Evolutionary conservation across 1,140 invertebrate genomes (phyloP).

Genomic region (Mercenaria mercenaria): DNA sequence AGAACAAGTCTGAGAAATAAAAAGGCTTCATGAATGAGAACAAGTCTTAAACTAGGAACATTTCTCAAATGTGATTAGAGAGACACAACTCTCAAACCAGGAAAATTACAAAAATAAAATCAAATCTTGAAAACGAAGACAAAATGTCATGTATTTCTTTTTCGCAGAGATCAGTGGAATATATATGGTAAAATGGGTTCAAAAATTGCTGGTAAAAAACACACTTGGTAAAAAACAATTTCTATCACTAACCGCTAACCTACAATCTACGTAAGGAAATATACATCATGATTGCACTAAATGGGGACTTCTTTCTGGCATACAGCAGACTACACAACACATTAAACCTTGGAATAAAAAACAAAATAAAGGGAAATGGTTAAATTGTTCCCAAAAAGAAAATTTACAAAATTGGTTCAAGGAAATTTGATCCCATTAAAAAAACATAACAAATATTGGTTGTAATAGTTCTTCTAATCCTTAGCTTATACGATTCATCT

Average conservation of each 20-base stretch:
- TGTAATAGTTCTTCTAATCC: too few species aligned
- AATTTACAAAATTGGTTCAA: too few species aligned
- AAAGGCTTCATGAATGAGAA: too few species aligned
- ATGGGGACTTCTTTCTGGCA: background rate
- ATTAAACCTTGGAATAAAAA: background rate
- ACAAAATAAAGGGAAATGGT: background rate
- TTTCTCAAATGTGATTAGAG: too few species aligned
- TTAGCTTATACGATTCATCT: too few species aligned
- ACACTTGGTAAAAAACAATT: background rate
- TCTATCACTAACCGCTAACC: background rate
- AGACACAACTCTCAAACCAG: too few species aligned
- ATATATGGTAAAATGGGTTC: background rate
- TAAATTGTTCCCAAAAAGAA: background rate
- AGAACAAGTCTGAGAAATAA: too few species aligned
- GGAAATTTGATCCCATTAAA: background rate
- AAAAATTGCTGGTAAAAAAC: background rate
- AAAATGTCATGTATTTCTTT: too few species aligned
- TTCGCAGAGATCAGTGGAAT: background rate
- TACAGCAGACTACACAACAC: background rate
- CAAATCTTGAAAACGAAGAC: too few species aligned
- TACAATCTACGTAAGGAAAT: background rate
- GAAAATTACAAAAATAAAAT: too few species aligned
- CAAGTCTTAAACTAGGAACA: too few species aligned
- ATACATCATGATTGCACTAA: conserved; percentile 24
- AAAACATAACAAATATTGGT: background rate